Conservation (phyloP, 2,888 invertebrate genomes). For the Norana najaformis region DNA sequence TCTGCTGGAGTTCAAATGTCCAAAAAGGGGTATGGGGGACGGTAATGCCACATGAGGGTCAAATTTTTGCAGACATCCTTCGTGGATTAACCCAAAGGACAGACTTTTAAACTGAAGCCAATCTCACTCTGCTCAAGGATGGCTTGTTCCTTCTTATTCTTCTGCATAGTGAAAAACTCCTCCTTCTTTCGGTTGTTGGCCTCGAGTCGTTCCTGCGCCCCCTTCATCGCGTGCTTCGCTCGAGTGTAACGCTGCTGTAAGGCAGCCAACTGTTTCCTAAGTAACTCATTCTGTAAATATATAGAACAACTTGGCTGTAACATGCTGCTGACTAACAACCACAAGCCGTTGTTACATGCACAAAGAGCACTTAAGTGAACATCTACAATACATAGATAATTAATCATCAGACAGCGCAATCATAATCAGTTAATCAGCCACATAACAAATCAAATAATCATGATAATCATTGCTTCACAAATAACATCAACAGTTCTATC, state of each 20-base stretch:
- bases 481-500: too few species aligned
- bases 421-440: too few species aligned
- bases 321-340: not conserved
- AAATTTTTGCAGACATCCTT: too few species aligned
- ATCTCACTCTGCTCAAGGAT: constrained; percentile 20
- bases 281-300: constrained; percentile 5
- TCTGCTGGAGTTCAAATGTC: too few species aligned
- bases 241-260: not conserved
- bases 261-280: not conserved
- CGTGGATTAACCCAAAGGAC: too few species aligned
- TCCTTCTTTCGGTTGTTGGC: constrained; percentile 23
- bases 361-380: not conserved
- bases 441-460: too few species aligned
- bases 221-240: constrained; percentile 24
- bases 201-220: constrained; percentile 4
- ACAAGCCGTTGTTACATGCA: not conserved
- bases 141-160: not conserved
- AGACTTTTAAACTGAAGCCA: not conserved
- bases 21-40: too few species aligned
- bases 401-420: too few species aligned
- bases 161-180: constrained; percentile 17
- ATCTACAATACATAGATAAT: too few species aligned
- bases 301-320: too few species aligned
- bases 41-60: too few species aligned
- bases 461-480: too few species aligned